Evolutionary conservation across 2,797 vertebrate genomes (phyloP), one percentile per base, ranked within the genome.

Genomic region (Eidolon dupreanum): DNA sequence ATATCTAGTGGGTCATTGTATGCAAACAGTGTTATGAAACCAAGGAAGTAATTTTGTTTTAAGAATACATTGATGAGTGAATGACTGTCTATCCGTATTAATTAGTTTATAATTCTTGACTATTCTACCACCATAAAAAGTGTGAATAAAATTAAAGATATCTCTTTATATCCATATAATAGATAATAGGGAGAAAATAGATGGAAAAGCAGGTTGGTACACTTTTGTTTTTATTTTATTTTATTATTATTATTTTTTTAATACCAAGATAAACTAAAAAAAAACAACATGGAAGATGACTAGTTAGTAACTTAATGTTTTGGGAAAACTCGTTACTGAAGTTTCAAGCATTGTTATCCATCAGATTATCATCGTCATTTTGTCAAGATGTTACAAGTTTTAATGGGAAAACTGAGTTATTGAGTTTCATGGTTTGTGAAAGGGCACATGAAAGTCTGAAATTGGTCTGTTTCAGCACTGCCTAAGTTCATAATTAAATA

Each of bases 401-500:
- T 68, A 36, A 68, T 83, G 57, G 19, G 51, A 75, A 83, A 83
- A 79, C 7, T 31, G 46, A 84, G 11, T 96, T 74, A 79, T 0
- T 43, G 31, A 43, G 20, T 53, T 65, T 20, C n/a, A 38, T 8
- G 17, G 16, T 61, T 87, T 94, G 55, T 46, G 28, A 95, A 86
- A 88, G 68, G 51, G 16, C 38, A 68, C 9, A 41, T 65, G 74
- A 57, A 97, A 93, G 16, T 57, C 79, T 92, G 71, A 92, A 79
- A 53, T 83, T 59, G 79, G 36, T 57, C 65, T 33, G 0, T 59
- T 88, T 97, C 68, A 93, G 36, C 20, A 12, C 19, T 79, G 66
- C 61, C 46, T 88, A 79, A 87, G 17, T 84, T 88, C 20, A 79
- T 81, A 88, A 90, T 77, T 90, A 89, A 84, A 82, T 94, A 73